Evolutionary conservation across 2,113 vertebrate species (phyloP).

Genomic region (Zingel zingel): DNA sequence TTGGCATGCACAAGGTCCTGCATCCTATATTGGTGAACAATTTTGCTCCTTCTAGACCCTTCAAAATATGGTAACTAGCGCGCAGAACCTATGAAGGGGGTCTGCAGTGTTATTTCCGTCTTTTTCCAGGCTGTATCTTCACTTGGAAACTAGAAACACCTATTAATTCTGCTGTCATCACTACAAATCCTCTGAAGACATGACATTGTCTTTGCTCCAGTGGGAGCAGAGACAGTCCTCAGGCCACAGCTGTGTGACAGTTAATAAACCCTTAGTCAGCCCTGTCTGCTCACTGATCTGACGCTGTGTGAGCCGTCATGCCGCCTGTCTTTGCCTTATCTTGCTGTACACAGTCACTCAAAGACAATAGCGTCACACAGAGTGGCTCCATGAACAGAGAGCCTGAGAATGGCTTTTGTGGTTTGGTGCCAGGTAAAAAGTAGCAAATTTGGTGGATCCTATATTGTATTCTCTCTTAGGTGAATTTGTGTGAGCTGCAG

Average conservation of each 20-base stretch:
- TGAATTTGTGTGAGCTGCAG: neutral
- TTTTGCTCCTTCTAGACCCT: neutral
- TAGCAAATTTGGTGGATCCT: neutral
- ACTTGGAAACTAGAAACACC: constrained; percentile 30
- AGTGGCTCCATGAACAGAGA: constrained; percentile 16
- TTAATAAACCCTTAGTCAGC: constrained; percentile 57
- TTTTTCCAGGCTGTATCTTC: constrained; percentile 26
- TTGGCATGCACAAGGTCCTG: no score
- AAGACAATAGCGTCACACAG: constrained; percentile 50
- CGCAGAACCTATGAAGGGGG: neutral
- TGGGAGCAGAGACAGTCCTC: constrained; percentile 22
- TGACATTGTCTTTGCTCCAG: constrained; percentile 11
- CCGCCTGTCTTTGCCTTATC: constrained; percentile 57
- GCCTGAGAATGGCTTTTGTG: constrained; percentile 23
- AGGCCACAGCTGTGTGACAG: constrained; percentile 45
- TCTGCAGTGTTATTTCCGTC: constrained; percentile 16
- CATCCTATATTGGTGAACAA: neutral
- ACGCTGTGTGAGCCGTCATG: constrained; percentile 22
- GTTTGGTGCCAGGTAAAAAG: constrained; percentile 24
- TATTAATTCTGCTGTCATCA: constrained; percentile 43
- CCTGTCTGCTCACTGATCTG: constrained; percentile 51
- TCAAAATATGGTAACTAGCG: neutral
- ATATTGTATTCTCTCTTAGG: neutral
- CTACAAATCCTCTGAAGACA: constrained; percentile 31
- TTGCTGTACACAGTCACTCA: constrained; percentile 35